Conservation (phyloP, 2,113 vertebrate genomes). For the Xiphorhynchus elegans region DNA sequence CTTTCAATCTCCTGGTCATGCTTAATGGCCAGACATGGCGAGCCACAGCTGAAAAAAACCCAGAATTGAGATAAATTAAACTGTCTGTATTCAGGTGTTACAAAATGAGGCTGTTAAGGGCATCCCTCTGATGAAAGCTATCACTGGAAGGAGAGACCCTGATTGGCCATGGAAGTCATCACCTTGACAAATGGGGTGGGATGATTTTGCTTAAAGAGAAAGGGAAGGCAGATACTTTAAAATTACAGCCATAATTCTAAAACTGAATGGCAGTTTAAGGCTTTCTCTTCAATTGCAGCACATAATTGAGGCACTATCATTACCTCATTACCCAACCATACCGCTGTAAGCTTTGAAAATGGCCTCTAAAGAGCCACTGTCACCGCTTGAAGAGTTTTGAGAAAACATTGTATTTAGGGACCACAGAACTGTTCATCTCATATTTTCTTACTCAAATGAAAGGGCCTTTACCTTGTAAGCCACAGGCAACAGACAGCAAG, state of each 20-base stretch:
- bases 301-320: constrained; percentile 14
- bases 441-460: neutral
- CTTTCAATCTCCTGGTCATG: neutral
- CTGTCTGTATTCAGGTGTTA: neutral
- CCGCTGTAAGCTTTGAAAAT: neutral
- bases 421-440: neutral
- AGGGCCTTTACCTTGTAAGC: neutral
- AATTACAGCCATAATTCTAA: constrained; percentile 37
- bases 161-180: neutral
- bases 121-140: neutral
- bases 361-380: neutral
- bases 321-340: constrained; percentile 12
- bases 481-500: neutral
- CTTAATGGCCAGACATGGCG: neutral
- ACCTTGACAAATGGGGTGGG: neutral
- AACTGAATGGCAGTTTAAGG: constrained; percentile 18
- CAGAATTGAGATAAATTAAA: neutral
- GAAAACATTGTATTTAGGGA: neutral
- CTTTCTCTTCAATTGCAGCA: neutral
- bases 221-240: neutral
- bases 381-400: neutral
- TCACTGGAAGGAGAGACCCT: neutral
- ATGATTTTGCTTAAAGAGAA: constrained; percentile 24
- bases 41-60: neutral
- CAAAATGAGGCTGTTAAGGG: neutral